Evolutionary conservation across 2,888 invertebrate species (phyloP), one percentile per base, ranked within the genome.

Genomic region (Apeira syringaria): DNA sequence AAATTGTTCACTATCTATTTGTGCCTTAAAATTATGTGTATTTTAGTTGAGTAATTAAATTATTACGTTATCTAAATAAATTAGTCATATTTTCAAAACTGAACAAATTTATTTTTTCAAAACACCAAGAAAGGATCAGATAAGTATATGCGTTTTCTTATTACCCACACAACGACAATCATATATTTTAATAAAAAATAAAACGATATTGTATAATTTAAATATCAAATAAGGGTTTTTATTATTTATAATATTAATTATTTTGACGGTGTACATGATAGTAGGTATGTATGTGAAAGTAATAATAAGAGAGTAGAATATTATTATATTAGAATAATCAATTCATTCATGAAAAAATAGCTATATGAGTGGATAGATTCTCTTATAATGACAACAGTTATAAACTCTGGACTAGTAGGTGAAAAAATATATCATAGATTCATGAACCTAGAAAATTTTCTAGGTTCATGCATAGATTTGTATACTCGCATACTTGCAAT

Each of bases 1-100:
- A 46, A 43, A 40, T 43, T 41, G 25, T 42, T 34, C 24, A n/a
- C 48, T 52, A 48, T 52, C 51, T 53, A 40, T 28, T 31, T 37
- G 40, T 44, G 39, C 40, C 37, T 35, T 30, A 37, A 33, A 44
- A 44, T 37, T 37, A 42, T 22, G 7, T 32, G 6, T 17, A 28
- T 29, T 13, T 38, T 25, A 15, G 10, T 29, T 38, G n/a, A 27
- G 7, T 38, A 33, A 39, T 20, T 36, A 25, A 30, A 28, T 30
- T 29, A 30, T 20, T 45, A 11, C 15, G 20, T 12, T 13, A 7
- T 30, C 25, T 37, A 33, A 36, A 43, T 33, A 30, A 35, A 38
- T 26, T 7, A 17, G 17, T 15, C 15, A 4, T 3, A 15, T 3
- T n/a, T n/a, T n/a, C n/a, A n/a, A n/a, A n/a, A n/a, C 25, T 33